These are phyloP conservation scores for Coluber constrictor DNA, from an alignment of 2,797 vertebrate species.

Conservation along the genomic window DNA sequence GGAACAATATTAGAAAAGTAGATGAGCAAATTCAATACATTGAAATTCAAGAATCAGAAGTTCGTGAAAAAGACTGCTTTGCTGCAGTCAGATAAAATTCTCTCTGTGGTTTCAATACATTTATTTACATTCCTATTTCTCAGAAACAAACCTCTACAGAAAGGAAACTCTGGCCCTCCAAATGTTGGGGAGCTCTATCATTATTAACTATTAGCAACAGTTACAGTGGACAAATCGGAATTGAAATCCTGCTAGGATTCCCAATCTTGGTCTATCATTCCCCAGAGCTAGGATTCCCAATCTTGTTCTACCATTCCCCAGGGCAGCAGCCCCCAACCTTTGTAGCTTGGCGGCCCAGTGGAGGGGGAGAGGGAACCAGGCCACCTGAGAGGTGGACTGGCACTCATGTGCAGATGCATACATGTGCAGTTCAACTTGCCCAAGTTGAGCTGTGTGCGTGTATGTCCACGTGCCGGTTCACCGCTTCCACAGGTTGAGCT, in stretches of 20 bases:
- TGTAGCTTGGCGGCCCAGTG: not conserved
- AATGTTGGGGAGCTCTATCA: not conserved
- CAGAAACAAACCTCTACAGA: not conserved
- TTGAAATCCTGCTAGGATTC: not conserved
- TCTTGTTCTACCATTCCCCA: not conserved
- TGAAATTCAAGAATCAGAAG: not conserved
- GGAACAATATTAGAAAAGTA: not conserved
- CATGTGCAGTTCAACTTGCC: not conserved
- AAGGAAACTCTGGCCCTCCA: not conserved
- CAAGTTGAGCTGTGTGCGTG: not conserved
- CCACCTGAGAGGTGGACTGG: not conserved
- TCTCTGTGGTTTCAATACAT: not conserved
- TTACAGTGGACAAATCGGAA: too few species aligned
- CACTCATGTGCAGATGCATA: too few species aligned
- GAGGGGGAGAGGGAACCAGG: not conserved
- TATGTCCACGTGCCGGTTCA: not conserved
- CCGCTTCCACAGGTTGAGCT: not conserved
- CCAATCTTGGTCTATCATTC: not conserved
- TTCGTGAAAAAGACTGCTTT: not conserved
- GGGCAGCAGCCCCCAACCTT: not conserved
- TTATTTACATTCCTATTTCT: not conserved
- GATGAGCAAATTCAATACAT: not conserved
- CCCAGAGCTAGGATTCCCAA: not conserved
- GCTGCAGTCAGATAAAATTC: not conserved
- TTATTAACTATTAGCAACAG: not conserved